These are phyloP conservation scores for Chionomys nivalis DNA, from an alignment of 2,113 vertebrate genomes.

Conservation along the genomic window DNA sequence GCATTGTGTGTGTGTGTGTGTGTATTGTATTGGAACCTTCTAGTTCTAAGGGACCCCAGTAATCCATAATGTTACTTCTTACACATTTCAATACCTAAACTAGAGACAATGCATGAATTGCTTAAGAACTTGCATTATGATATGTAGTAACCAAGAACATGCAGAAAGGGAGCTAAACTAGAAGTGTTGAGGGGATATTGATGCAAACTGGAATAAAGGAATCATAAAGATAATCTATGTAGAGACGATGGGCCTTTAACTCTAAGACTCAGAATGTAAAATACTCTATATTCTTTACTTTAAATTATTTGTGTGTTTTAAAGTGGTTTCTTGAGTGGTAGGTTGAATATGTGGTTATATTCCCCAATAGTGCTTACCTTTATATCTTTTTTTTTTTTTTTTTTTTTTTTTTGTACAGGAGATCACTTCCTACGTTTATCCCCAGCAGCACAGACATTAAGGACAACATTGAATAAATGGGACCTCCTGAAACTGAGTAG, in stretches of 20 bases:
- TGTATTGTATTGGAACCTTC: background rate
- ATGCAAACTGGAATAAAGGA: background rate
- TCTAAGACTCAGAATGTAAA: background rate
- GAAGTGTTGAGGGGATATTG: background rate
- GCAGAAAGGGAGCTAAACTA: background rate
- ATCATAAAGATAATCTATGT: background rate
- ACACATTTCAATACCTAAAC: background rate
- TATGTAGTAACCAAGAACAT: background rate
- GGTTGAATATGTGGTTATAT: background rate
- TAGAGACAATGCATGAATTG: background rate
- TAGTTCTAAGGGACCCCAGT: background rate
- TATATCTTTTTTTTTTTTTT: constrained; percentile 21
- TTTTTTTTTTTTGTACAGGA: too few species aligned
- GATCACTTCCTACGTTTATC: too few species aligned
- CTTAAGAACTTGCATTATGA: background rate
- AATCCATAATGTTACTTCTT: background rate
- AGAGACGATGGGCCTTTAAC: background rate
- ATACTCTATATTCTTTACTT: background rate
- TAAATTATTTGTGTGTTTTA: constrained; percentile 36
- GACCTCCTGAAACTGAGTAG: too few species aligned
- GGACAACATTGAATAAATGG: too few species aligned
- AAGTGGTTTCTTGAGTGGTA: background rate
- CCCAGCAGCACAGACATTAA: too few species aligned
- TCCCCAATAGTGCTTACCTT: background rate
- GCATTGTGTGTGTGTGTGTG: background rate